Evolutionary conservation across 2,113 vertebrate species (phyloP), one percentile per base, ranked within the genome.

Genomic region (Formicarius rufipectus): DNA sequence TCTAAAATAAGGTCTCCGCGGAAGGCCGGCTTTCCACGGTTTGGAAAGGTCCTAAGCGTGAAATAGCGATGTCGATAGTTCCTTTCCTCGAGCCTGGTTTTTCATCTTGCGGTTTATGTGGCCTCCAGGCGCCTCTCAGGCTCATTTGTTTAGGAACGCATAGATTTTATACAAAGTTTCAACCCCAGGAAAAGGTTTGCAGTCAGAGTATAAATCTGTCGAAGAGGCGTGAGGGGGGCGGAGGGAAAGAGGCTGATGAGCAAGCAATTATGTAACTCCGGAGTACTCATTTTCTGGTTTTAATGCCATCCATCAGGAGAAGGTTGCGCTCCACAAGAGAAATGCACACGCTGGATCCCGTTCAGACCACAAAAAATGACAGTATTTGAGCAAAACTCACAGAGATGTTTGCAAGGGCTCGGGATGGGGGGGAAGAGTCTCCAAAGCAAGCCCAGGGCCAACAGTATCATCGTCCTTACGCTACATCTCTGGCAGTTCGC

Each of bases 381-480:
- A 6, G 1, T 72, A n/a, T 68, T 49, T 67, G 60, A 56, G 62
- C 47, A 75, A 72, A 77, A 24, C 52, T 35, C 47, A 39, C 2
- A 28, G 11, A 58, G n/a, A 13, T 17, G 39, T 33, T 81, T 82
- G 39, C 27, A 45, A 44, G 28, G 31, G 40, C 37, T 86, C 2
- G 1, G 50, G 6, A 14, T 2, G 8, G 7, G 21, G 17, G 16
- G 53, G 82, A 17, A 40, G 45, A n/a, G 12, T 27, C 30, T 24
- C 39, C 47, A 19, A 31, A 56, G 16, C 39, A 52, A 33, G 12
- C 12, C n/a, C 49, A 10, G 49, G 10, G 50, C 35, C 35, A 12
- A 4, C 7, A 60, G 44, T 7, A 14, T 33, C 6, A 3, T 6
- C 19, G 40, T 22, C 24, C 19, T 22, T 19, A 25, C 0, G 0